Evolutionary conservation across 2,797 vertebrate species (phyloP).

Genomic region (Alfaro cultratus): DNA sequence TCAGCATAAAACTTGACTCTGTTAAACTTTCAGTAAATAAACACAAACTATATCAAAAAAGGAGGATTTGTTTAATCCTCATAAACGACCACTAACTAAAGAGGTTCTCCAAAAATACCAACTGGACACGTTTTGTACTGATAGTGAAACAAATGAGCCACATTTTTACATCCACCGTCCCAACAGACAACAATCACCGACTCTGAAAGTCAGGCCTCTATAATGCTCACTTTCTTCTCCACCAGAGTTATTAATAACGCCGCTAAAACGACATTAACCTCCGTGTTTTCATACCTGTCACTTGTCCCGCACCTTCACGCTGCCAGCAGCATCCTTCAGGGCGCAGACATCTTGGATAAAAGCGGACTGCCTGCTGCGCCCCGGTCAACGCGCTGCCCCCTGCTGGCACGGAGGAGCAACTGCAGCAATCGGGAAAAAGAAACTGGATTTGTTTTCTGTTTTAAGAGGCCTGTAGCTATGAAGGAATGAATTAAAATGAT

Average conservation of each 20-base stretch:
- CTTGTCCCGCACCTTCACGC: constrained; percentile 65
- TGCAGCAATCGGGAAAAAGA: constrained; percentile 1
- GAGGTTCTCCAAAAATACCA: neutral
- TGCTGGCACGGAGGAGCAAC: constrained; percentile 60
- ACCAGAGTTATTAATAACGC: neutral
- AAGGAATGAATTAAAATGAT: neutral
- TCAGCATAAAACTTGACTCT: neutral
- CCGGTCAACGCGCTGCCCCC: constrained; percentile 17
- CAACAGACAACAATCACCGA: neutral
- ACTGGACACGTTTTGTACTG: neutral
- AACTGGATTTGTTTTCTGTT: neutral
- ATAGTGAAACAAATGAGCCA: constrained; percentile 7
- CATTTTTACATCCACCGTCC: neutral
- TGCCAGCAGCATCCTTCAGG: constrained; percentile 55
- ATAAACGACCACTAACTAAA: neutral
- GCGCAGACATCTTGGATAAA: constrained; percentile 77
- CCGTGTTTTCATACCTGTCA: constrained; percentile 37
- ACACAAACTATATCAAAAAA: neutral
- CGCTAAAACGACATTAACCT: rapidly evolving
- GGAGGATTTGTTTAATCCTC: neutral
- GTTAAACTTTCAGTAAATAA: neutral
- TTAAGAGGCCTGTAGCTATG: neutral
- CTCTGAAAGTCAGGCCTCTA: neutral
- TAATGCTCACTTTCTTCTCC: rapidly evolving
- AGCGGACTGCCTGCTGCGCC: rapidly evolving